phyloP scores from a whole-genome alignment of 2,797 vertebrate species.

The Sebastes minor region DNA sequence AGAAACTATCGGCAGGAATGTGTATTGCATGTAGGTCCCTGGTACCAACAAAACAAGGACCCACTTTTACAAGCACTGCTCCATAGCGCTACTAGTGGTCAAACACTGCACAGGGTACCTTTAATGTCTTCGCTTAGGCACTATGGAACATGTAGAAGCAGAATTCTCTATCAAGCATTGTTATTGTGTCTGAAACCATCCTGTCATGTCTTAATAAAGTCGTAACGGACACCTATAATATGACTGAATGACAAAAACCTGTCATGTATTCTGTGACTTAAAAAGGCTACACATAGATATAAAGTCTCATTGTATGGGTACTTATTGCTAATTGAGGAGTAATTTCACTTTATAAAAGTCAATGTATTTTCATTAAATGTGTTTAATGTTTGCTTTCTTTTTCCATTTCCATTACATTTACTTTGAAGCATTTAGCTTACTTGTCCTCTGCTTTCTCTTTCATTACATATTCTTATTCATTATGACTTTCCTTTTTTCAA shows the following conservation, averaged over 20 bases:
- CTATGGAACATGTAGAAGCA: background rate
- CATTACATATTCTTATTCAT: background rate
- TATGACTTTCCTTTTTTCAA: conserved; percentile 4
- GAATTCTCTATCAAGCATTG: background rate
- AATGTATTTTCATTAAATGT: background rate
- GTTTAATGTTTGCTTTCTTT: background rate
- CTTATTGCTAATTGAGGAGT: background rate
- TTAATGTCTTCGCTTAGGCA: background rate
- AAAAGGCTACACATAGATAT: background rate
- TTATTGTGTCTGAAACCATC: background rate
- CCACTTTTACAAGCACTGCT: background rate
- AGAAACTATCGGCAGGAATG: background rate
- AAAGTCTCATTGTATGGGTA: background rate
- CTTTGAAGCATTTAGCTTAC: conserved; percentile 1
- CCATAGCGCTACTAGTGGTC: background rate
- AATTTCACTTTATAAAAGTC: background rate
- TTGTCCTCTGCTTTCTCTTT: background rate
- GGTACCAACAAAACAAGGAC: accelerated
- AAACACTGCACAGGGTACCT: background rate
- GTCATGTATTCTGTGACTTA: background rate
- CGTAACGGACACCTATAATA: background rate
- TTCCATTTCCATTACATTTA: background rate
- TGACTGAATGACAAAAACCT: background rate
- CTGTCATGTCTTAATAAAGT: background rate
- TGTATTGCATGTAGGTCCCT: background rate